phyloP scores from a whole-genome alignment of 2,113 vertebrate species.

The Vireo altiloquus region DNA sequence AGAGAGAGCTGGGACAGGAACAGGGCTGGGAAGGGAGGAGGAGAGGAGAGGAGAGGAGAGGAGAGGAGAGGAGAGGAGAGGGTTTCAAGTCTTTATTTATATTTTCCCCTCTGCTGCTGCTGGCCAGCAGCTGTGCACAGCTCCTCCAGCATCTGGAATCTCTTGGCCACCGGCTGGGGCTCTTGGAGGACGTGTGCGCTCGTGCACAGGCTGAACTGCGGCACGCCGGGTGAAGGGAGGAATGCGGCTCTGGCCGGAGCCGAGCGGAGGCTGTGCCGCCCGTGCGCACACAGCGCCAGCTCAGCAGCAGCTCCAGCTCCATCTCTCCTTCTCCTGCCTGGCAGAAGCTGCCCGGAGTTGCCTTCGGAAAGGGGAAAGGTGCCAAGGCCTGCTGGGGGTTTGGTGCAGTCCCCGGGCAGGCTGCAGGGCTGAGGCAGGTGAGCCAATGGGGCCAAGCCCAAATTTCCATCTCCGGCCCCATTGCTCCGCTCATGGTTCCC shows the following conservation, averaged over 20 bases:
- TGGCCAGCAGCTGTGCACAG: slow-evolving; percentile 40
- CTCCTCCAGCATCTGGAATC: slow-evolving; percentile 57
- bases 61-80: not conserved
- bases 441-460: not conserved
- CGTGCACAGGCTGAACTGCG: not conserved
- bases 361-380: not conserved
- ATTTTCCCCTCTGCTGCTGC: not conserved
- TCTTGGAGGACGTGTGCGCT: slow-evolving; percentile 7
- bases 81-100: slow-evolving; percentile 1
- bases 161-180: slow-evolving; percentile 44
- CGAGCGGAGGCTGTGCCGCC: not conserved
- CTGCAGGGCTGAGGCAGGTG: not conserved
- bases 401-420: not conserved
- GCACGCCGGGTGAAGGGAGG: not conserved
- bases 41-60: not conserved
- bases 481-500: not conserved
- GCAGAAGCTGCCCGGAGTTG: not conserved
- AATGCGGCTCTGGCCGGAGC: not conserved
- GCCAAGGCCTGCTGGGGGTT: not conserved
- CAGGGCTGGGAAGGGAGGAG: not conserved
- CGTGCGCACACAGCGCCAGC: rapidly evolving
- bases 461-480: not conserved
- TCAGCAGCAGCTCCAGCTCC: not conserved
- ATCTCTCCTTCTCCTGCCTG: not conserved
- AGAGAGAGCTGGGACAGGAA: not conserved